Percentiles rank a stretch among this genome's conserved stretches.
These are phyloP conservation scores for Thyatira batis DNA, from an alignment of 2,888 invertebrate genomes.

Conservation along the genomic window DNA sequence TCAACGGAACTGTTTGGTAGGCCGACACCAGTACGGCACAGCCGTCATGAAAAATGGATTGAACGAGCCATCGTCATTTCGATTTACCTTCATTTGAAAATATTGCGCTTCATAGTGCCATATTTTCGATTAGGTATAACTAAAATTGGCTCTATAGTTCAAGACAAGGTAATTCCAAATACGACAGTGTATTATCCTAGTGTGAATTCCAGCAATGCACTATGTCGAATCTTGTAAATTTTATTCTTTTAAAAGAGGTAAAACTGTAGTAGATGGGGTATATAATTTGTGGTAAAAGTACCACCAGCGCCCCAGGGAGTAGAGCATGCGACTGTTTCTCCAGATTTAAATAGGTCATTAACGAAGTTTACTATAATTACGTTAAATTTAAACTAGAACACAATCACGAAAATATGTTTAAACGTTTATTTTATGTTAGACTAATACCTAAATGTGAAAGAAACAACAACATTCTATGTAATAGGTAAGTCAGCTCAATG, in stretches of 20 bases:
- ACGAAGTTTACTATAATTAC: background rate
- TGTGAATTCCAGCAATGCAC: background rate
- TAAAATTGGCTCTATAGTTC: background rate
- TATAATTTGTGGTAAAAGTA: too few species aligned
- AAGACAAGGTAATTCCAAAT: too few species aligned
- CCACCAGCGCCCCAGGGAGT: background rate
- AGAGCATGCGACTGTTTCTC: background rate
- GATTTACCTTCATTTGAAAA: slow-evolving; percentile 26
- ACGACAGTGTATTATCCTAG: too few species aligned
- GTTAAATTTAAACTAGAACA: too few species aligned
- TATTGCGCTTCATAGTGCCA: slow-evolving; percentile 24
- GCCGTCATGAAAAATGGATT: slow-evolving; percentile 45
- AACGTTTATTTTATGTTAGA: too few species aligned
- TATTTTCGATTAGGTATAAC: slow-evolving; percentile 20
- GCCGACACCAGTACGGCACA: slow-evolving; percentile 24
- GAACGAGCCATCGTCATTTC: slow-evolving; percentile 33
- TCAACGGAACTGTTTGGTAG: slow-evolving; percentile 51
- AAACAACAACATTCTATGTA: too few species aligned
- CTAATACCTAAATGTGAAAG: too few species aligned
- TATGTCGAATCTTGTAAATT: background rate
- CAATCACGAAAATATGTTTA: too few species aligned
- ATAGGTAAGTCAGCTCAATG: too few species aligned
- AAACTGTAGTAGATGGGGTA: too few species aligned
- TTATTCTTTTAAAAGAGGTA: background rate
- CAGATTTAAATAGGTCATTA: background rate